Conservation (phyloP, 2,888 invertebrate genomes). For the Tuberolachnus salignus region DNA sequence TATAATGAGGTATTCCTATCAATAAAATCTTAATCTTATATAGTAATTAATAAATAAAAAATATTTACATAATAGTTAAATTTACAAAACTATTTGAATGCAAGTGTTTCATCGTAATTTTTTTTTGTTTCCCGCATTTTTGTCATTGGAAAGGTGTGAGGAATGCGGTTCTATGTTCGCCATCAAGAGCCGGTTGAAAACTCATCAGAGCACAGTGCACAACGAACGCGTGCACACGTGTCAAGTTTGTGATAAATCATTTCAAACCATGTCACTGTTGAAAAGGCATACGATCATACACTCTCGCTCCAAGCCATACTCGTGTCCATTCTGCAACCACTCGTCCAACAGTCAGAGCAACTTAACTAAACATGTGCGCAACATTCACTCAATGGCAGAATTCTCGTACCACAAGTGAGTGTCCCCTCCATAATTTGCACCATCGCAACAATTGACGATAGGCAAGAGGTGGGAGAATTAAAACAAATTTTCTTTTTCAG, state of each 20-base stretch:
- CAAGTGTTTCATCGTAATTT: background rate
- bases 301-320: conserved; percentile 41
- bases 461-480: no score
- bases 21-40: no score
- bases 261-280: conserved; percentile 27
- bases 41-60: no score
- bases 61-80: no score
- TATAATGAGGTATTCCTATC: background rate
- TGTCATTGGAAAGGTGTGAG: conserved; percentile 31
- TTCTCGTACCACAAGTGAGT: conserved; percentile 50
- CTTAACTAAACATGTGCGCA: conserved; percentile 50
- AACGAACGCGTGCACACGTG: conserved; percentile 32
- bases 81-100: background rate
- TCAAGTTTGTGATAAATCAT: conserved; percentile 40
- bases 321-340: conserved; percentile 46
- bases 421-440: background rate
- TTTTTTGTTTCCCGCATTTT: background rate
- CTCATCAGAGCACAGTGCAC: conserved; percentile 39
- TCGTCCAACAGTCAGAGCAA: conserved; percentile 46
- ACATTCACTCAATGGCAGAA: conserved; percentile 35
- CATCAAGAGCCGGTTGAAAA: conserved; percentile 36
- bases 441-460: no score
- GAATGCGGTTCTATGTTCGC: conserved; percentile 54
- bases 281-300: conserved; percentile 39
- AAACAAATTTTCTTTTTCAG: conserved; percentile 19